These are phyloP conservation scores for Hymenochirus boettgeri DNA, from an alignment of 2,113 vertebrate genomes.

Conservation along the genomic window DNA sequence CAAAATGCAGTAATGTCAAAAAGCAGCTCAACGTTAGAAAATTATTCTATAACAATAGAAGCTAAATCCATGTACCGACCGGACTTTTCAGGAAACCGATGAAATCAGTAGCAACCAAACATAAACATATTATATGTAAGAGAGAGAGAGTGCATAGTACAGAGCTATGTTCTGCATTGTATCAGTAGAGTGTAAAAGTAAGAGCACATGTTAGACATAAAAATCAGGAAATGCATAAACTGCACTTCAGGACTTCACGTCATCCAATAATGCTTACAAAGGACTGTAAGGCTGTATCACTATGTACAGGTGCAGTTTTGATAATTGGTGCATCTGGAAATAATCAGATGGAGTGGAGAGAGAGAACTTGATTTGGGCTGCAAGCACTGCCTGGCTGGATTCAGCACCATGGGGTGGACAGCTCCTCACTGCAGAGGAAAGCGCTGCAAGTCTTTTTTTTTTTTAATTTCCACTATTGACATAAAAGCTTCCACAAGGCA, in stretches of 20 bases:
- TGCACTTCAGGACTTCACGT: conserved; percentile 52
- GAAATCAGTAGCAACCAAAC: conserved; percentile 55
- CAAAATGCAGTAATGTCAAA: conserved; percentile 43
- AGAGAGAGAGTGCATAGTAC: conserved; percentile 48
- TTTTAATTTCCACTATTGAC: conserved; percentile 4
- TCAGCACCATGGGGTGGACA: conserved; percentile 50
- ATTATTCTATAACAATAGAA: conserved; percentile 59
- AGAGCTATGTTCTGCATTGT: conserved; percentile 53
- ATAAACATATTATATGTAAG: conserved; percentile 50
- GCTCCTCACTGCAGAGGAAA: conserved; percentile 28
- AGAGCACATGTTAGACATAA: conserved; percentile 48
- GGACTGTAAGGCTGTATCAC: conserved; percentile 10
- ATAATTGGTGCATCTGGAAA: conserved; percentile 2
- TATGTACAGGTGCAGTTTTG: conserved; percentile 24
- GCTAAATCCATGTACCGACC: conserved; percentile 53
- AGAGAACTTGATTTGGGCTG: conserved; percentile 38
- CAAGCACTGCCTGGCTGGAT: conserved; percentile 27
- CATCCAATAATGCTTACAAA: conserved; percentile 44
- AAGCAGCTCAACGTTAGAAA: conserved; percentile 55
- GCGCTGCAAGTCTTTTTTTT: no score
- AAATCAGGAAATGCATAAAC: conserved; percentile 42
- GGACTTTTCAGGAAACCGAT: conserved; percentile 48
- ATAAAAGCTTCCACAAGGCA: conserved; percentile 40
- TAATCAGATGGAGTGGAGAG: conserved; percentile 38
- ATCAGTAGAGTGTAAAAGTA: conserved; percentile 54